phyloP scores from a whole-genome alignment of 2,797 vertebrate genomes.

The Cossypha polioptera region DNA sequence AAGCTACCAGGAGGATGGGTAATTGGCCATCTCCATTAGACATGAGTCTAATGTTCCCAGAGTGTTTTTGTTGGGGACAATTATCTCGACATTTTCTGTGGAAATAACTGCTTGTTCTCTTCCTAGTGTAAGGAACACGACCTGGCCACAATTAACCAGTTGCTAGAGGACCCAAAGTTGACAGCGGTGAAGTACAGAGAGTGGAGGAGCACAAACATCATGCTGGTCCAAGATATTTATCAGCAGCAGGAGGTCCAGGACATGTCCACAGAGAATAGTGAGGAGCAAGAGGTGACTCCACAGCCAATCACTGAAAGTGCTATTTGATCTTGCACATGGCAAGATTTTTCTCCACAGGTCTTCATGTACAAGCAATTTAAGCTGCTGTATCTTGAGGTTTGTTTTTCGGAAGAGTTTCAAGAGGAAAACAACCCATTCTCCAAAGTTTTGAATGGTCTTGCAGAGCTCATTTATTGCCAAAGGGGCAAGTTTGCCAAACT shows the following conservation, averaged over 20 bases:
- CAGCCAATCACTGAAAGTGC: conserved; percentile 51
- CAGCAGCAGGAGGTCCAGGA: conserved; percentile 59
- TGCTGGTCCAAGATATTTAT: conserved; percentile 88
- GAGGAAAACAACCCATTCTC: neutral
- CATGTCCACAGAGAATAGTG: neutral
- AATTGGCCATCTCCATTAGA: neutral
- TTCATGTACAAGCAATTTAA: neutral
- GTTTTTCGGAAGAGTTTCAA: neutral
- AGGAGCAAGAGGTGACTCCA: conserved; percentile 19
- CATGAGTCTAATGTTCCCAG: neutral
- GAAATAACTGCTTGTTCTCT: neutral
- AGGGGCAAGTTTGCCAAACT: neutral
- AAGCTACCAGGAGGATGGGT: neutral
- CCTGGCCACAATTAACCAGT: conserved; percentile 87
- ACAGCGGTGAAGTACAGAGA: conserved; percentile 86
- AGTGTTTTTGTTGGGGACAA: neutral
- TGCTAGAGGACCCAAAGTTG: conserved; percentile 83
- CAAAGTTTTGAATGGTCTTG: neutral
- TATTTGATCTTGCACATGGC: conserved; percentile 40
- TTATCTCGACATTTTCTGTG: neutral
- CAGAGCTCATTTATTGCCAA: neutral
- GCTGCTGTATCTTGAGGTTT: neutral
- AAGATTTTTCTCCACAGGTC: neutral
- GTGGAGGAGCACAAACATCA: conserved; percentile 88
- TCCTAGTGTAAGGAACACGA: conserved; percentile 92